Conservation (phyloP, 2,888 invertebrate genomes). For the Euplagia quadripunctaria region DNA sequence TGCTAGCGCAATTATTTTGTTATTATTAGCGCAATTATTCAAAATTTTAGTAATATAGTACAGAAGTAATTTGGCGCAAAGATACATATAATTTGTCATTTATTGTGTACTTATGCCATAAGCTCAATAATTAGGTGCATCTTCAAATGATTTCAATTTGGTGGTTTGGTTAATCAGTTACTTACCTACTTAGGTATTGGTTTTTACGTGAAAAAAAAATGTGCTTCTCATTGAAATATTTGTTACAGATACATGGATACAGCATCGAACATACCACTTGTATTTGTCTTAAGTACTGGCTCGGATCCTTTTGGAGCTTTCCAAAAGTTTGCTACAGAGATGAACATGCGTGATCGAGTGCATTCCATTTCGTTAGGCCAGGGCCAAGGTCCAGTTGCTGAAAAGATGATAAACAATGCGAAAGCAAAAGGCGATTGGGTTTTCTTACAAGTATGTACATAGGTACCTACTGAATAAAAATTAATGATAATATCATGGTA, state of each 20-base stretch:
- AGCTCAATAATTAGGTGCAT: too few species aligned
- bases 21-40: too few species aligned
- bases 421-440: constrained; percentile 94
- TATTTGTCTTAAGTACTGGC: constrained; percentile 95
- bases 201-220: background rate
- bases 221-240: background rate
- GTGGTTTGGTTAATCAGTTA: too few species aligned
- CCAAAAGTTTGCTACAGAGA: constrained; percentile 92
- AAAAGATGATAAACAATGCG: constrained; percentile 92
- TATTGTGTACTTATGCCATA: too few species aligned
- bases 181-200: background rate
- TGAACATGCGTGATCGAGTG: constrained; percentile 90
- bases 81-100: too few species aligned
- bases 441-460: constrained; percentile 90
- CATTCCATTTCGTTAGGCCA: constrained; percentile 95
- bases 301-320: constrained; percentile 96
- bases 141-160: too few species aligned
- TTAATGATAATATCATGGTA: background rate
- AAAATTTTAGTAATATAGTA: too few species aligned
- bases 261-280: constrained; percentile 91
- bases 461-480: background rate
- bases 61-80: too few species aligned
- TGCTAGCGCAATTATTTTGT: too few species aligned
- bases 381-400: constrained; percentile 96
- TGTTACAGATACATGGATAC: constrained; percentile 90